Evolutionary conservation across 2,888 invertebrate genomes (phyloP), one percentile per base, ranked within the genome.

Genomic region (Cylloceria caligata): DNA sequence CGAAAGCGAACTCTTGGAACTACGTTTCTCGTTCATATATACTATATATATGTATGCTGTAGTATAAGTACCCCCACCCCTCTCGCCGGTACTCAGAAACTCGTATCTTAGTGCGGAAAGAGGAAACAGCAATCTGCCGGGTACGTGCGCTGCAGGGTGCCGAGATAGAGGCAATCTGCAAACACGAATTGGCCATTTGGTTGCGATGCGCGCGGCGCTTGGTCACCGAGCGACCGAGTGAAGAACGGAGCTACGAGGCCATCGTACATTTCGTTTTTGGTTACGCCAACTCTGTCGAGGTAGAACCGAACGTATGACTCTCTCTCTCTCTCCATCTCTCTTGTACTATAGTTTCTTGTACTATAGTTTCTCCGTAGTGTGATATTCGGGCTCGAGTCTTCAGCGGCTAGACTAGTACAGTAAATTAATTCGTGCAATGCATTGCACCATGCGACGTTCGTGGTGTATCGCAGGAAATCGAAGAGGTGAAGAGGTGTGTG

Each of bases 161-260:
- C 89, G 87, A 91, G 92, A 92, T 92, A 92, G 88, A 89, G 88
- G 88, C 91, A 92, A 92, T 92, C 92, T 90, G 89, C 89, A 90
- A 92, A 92, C 92, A 92, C 90, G 92, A 89, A 89, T 92, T 91
- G 91, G 91, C 92, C 92, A 92, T 92, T 92, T 92, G 90, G 91
- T 88, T 89, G 89, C 86, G 85, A 16, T 34, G 16, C 9, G 34
- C 30, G 55, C 55, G 55, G 88, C 88, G 89, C 88, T 87, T 87
- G 86, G 86, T 67, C 55, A 69, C 65, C 47, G 87, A 85, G 86
- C 85, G 76, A 85, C 75, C 47, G n/a, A n/a, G 24, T 49, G 68
- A 27, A 45, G 16, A 71, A n/a, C n/a, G n/a, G n/a, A n/a, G 27
- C 69, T 62, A 67, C 73, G 83, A 86, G 87, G 62, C 81, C 67